Evolutionary conservation across 1,140 invertebrate species (phyloP).

Genomic region (Acromyrmex charruanus): DNA sequence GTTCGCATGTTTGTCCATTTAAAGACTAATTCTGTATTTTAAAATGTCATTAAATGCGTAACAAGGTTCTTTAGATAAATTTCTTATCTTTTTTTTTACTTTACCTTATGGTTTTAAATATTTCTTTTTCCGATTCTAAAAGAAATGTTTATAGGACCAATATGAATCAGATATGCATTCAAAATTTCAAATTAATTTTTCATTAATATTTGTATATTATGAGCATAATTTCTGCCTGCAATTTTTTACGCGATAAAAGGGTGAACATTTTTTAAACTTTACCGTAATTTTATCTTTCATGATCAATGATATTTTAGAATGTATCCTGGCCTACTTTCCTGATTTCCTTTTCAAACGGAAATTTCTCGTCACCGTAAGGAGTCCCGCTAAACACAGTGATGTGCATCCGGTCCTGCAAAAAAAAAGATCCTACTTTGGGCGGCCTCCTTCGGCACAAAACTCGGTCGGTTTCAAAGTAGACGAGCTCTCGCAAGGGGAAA

Average conservation of each 20-base stretch:
- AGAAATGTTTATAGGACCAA: neutral
- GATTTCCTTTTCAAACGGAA: conserved; percentile 62
- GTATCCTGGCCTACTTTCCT: conserved; percentile 61
- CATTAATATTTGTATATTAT: conserved; percentile 7
- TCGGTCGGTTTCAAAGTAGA: conserved; percentile 59
- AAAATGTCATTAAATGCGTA: conserved; percentile 19
- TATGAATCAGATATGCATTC: neutral
- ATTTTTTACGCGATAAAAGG: neutral
- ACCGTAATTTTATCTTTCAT: neutral
- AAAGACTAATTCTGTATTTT: conserved; percentile 54
- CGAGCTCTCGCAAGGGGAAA: conserved; percentile 39
- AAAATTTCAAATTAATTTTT: neutral
- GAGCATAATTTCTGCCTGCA: neutral
- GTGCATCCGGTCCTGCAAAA: conserved; percentile 65
- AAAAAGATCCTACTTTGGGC: conserved; percentile 61
- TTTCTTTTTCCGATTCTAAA: neutral
- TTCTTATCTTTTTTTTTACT: neutral
- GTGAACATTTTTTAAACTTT: neutral
- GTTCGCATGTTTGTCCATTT: conserved; percentile 33
- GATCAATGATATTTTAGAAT: conserved; percentile 15
- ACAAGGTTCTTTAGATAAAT: neutral
- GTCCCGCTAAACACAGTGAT: conserved; percentile 66
- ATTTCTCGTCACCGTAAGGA: conserved; percentile 59
- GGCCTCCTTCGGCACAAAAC: conserved; percentile 49
- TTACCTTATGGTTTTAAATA: neutral